These are phyloP conservation scores for Gymnosoma rotundatum DNA, from an alignment of 2,888 invertebrate species.

Conservation along the genomic window DNA sequence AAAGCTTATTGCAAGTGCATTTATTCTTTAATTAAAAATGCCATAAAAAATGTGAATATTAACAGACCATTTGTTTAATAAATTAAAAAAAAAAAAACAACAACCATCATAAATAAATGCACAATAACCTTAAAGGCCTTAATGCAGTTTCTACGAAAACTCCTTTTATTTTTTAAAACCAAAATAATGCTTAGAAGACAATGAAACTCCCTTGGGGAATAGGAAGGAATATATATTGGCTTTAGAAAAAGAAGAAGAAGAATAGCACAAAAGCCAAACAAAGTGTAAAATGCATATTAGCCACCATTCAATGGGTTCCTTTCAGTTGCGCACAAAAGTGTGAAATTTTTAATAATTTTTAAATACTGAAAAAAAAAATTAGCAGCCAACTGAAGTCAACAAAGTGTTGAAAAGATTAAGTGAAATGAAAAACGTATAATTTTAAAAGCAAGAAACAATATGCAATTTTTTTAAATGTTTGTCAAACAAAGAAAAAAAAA, in stretches of 20 bases:
- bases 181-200: conserved; percentile 37
- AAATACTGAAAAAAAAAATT: conserved; percentile 16
- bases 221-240: conserved; percentile 50
- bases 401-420: neutral
- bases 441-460: neutral
- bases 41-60: neutral
- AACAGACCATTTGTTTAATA: conserved; percentile 10
- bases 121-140: conserved; percentile 4
- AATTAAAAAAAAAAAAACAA: neutral
- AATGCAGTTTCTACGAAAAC: neutral
- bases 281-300: conserved; percentile 63
- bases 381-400: conserved; percentile 4
- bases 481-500: neutral
- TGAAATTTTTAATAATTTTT: conserved; percentile 18
- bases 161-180: conserved; percentile 5
- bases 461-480: neutral
- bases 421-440: conserved; percentile 4
- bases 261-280: conserved; percentile 32
- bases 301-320: conserved; percentile 62
- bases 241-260: neutral
- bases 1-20: conserved; percentile 13
- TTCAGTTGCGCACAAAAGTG: conserved; percentile 39
- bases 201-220: conserved; percentile 57
- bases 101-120: conserved; percentile 1
- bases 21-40: conserved; percentile 1